Conservation (phyloP, 2,888 invertebrate genomes). For the Mongoloraphidia duomilia region DNA sequence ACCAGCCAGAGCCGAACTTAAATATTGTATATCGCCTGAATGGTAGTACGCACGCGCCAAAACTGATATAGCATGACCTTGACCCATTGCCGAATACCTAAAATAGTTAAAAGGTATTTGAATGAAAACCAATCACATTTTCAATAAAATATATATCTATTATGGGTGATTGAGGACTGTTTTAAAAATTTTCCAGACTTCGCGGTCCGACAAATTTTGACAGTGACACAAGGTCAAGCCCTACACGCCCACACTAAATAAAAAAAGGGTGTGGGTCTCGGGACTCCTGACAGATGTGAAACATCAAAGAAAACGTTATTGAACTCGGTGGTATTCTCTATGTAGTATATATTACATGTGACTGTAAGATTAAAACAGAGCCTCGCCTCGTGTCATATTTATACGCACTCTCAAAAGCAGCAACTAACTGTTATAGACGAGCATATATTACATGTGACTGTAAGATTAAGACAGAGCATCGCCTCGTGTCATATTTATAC, state of each 20-base stretch:
- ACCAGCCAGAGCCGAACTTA: slow-evolving; percentile 69
- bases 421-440: no score
- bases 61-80: slow-evolving; percentile 94
- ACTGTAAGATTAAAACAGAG: no score
- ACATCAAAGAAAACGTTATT: no score
- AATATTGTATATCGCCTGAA: slow-evolving; percentile 61
- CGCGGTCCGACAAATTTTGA: neutral
- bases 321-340: no score
- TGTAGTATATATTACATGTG: no score
- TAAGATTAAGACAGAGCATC: no score
- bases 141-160: neutral
- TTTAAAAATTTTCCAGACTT: neutral
- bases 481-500: no score
- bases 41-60: slow-evolving; percentile 78
- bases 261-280: no score
- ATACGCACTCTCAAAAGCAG: no score
- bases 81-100: slow-evolving; percentile 95
- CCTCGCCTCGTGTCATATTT: no score
- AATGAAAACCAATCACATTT: neutral
- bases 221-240: neutral
- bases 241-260: neutral
- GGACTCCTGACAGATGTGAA: no score
- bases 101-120: neutral
- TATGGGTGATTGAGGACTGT: neutral
- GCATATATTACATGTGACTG: no score